These are phyloP conservation scores for Drosophila ironensis DNA, from an alignment of 1,140 invertebrate genomes.

Conservation along the genomic window DNA sequence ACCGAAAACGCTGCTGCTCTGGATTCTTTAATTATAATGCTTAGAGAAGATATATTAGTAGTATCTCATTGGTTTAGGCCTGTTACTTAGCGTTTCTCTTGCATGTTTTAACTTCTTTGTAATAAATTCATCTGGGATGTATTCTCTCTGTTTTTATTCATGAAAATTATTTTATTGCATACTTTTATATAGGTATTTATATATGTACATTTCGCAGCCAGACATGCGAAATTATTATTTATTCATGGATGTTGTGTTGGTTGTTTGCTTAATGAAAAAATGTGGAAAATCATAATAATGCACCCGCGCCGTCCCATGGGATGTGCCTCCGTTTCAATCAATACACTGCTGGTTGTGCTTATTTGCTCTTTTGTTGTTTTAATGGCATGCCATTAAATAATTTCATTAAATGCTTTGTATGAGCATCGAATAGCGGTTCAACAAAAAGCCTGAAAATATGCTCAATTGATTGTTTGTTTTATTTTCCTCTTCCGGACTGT, in stretches of 20 bases:
- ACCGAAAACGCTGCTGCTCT: background rate
- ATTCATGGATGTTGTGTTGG: conserved; percentile 51
- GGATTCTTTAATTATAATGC: conserved; percentile 46
- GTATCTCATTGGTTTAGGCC: conserved; percentile 48
- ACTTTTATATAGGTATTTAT: conserved; percentile 43
- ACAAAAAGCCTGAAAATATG: conserved; percentile 44
- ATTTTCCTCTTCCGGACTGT: conserved; percentile 27
- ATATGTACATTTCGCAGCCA: conserved; percentile 52
- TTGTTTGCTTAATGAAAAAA: conserved; percentile 37
- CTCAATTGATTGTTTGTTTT: conserved; percentile 49
- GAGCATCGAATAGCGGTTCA: conserved; percentile 30
- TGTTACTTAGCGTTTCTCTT: conserved; percentile 17
- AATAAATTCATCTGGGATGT: conserved; percentile 34
- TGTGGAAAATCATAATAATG: conserved; percentile 38
- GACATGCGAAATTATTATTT: conserved; percentile 60
- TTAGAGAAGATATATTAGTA: conserved; percentile 58
- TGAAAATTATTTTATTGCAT: no score
- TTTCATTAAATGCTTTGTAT: conserved; percentile 74
- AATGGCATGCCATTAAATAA: conserved; percentile 76
- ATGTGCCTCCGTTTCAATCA: conserved; percentile 39
- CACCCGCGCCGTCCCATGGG: conserved; percentile 10
- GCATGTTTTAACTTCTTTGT: conserved; percentile 12
- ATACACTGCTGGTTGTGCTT: conserved; percentile 36
- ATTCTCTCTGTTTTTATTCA: conserved; percentile 41
- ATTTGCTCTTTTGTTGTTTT: conserved; percentile 66